Evolutionary conservation across 64 coral and sea anemone species (phyloP).

Genomic region (Montipora capricornis): DNA sequence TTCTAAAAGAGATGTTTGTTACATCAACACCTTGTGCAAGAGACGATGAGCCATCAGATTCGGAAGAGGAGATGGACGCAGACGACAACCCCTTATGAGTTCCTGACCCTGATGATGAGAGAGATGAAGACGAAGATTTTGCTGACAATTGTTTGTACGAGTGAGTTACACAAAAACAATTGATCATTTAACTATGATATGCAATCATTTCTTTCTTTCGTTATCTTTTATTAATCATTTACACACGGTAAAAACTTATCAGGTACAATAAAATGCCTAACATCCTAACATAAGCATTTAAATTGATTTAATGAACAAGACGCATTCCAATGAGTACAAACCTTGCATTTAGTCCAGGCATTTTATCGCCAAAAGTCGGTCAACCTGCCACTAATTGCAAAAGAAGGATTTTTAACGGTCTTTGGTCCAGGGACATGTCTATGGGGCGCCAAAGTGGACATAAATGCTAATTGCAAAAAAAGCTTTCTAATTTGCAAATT

Average conservation of each 20-base stretch:
- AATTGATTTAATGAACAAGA: too few species aligned
- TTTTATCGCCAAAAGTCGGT: constrained; percentile 5
- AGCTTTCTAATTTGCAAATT: too few species aligned
- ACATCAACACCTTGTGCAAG: constrained; percentile 20
- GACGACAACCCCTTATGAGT: background rate
- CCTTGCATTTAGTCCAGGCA: background rate
- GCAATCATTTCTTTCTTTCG: too few species aligned
- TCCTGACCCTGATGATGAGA: background rate
- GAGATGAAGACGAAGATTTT: constrained; percentile 17
- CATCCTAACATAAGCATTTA: background rate
- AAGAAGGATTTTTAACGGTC: constrained; percentile 32
- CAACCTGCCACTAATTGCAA: constrained; percentile 53
- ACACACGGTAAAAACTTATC: too few species aligned
- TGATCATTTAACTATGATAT: too few species aligned
- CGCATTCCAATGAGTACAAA: too few species aligned
- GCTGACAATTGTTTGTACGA: constrained; percentile 2
- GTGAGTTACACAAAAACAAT: background rate
- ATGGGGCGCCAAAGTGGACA: too few species aligned
- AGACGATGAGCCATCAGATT: constrained; percentile 1
- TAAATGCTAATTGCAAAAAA: too few species aligned
- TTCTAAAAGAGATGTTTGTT: background rate
- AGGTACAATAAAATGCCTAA: background rate
- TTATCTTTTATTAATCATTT: too few species aligned
- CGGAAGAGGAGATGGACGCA: constrained; percentile 18
- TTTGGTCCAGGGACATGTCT: too few species aligned